phyloP scores from a whole-genome alignment of 37 sponge, comb jelly and placozoan genomes.

The Agelas oroides region DNA sequence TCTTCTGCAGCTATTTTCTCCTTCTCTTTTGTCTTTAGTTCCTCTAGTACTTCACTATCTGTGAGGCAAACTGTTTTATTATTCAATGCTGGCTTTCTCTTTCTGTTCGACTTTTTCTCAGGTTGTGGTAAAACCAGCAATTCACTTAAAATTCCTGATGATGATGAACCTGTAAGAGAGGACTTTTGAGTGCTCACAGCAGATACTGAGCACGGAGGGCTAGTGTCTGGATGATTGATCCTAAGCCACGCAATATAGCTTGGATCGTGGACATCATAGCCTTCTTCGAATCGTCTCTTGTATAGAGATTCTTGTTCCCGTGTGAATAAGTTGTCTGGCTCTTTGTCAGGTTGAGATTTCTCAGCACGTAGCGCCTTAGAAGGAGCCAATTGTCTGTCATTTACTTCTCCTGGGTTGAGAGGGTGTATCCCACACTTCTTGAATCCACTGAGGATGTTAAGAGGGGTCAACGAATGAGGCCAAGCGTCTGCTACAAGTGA shows the following conservation, averaged over 20 bases:
- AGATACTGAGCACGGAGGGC: background rate
- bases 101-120: too few relatives aligned
- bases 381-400: conserved; percentile 48
- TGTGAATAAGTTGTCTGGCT: background rate
- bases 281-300: conserved; percentile 1
- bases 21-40: too few relatives aligned
- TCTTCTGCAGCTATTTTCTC: too few relatives aligned
- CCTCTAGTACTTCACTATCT: background rate
- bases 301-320: background rate
- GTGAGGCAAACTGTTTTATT: background rate
- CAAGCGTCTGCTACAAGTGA: conserved; percentile 54
- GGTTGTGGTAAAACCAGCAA: too few relatives aligned
- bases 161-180: too few relatives aligned
- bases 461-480: conserved; percentile 41
- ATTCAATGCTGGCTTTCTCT: background rate
- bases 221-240: background rate
- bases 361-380: conserved; percentile 10
- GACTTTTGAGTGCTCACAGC: background rate
- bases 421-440: conserved; percentile 63
- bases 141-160: background rate
- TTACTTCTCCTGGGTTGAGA: conserved; percentile 55
- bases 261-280: background rate
- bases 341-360: too few relatives aligned
- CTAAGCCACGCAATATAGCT: conserved; percentile 15
- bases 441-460: conserved; percentile 70